These are phyloP conservation scores for Xiphorhynchus erythropygius DNA, from an alignment of 2,797 vertebrate genomes.

Conservation along the genomic window DNA sequence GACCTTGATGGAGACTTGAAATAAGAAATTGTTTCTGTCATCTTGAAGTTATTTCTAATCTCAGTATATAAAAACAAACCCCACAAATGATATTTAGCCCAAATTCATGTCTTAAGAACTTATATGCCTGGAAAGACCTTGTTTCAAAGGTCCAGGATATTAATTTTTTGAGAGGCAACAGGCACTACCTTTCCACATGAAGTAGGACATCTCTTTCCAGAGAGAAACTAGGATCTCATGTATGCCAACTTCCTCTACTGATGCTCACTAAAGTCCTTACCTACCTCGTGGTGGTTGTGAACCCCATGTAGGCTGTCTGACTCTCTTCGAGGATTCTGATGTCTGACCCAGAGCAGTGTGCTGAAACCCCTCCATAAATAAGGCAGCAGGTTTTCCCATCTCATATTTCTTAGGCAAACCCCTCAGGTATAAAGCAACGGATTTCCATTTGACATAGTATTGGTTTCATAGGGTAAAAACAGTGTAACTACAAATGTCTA, in stretches of 20 bases:
- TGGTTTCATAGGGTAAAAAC: background rate
- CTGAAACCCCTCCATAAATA: background rate
- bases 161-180: rapidly evolving
- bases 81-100: background rate
- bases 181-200: background rate
- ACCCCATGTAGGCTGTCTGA: rapidly evolving
- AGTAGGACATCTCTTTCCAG: background rate
- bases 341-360: rapidly evolving
- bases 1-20: background rate
- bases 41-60: background rate
- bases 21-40: background rate
- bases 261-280: background rate
- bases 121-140: background rate
- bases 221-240: background rate
- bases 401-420: background rate
- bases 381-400: background rate
- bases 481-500: background rate
- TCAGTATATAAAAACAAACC: background rate
- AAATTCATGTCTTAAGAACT: background rate
- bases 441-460: background rate
- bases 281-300: background rate
- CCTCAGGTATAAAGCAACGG: background rate
- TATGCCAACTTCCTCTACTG: background rate
- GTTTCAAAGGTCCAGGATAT: background rate
- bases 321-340: background rate